phyloP scores from a whole-genome alignment of 2,888 invertebrate genomes.

The Anoncus sp. region DNA sequence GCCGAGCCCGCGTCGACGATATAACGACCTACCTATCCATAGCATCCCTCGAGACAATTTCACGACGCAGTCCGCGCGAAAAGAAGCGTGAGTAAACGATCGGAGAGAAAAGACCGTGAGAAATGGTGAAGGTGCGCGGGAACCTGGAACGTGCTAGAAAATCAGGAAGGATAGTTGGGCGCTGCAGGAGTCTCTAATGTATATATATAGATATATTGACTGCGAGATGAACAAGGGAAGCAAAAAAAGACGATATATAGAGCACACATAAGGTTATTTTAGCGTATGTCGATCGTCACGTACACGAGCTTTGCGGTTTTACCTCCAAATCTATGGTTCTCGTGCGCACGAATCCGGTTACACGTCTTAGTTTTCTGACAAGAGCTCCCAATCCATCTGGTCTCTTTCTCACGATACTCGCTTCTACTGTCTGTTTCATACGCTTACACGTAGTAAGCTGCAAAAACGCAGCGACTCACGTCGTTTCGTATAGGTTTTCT shows the following conservation, averaged over 20 bases:
- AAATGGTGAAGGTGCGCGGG: constrained; percentile 39
- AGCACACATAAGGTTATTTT: constrained; percentile 49
- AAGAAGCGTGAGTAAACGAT: constrained; percentile 46
- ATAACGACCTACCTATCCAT: constrained; percentile 40
- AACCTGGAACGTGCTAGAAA: constrained; percentile 42
- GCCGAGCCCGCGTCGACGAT: constrained; percentile 41
- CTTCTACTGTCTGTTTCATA: constrained; percentile 21
- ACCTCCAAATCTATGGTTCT: constrained; percentile 56
- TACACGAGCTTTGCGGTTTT: constrained; percentile 57
- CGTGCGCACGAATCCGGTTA: constrained; percentile 55
- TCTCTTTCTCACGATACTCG: constrained; percentile 49
- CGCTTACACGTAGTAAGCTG: not conserved
- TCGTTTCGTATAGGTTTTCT: too few relatives aligned
- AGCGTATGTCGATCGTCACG: constrained; percentile 61
- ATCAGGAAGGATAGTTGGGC: constrained; percentile 41
- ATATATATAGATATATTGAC: constrained; percentile 25
- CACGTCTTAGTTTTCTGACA: constrained; percentile 53
- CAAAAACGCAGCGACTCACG: too few relatives aligned
- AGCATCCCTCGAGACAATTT: constrained; percentile 21
- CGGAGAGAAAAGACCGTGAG: constrained; percentile 45
- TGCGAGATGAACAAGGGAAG: constrained; percentile 11
- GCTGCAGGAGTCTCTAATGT: constrained; percentile 14
- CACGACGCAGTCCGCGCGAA: constrained; percentile 13
- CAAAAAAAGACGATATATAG: constrained; percentile 45
- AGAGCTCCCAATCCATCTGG: constrained; percentile 44